A percentile compares a stretch with the other conserved stretches of the same genome.
Conservation (phyloP, 1,140 invertebrate genomes). For the Nymphalis io region DNA sequence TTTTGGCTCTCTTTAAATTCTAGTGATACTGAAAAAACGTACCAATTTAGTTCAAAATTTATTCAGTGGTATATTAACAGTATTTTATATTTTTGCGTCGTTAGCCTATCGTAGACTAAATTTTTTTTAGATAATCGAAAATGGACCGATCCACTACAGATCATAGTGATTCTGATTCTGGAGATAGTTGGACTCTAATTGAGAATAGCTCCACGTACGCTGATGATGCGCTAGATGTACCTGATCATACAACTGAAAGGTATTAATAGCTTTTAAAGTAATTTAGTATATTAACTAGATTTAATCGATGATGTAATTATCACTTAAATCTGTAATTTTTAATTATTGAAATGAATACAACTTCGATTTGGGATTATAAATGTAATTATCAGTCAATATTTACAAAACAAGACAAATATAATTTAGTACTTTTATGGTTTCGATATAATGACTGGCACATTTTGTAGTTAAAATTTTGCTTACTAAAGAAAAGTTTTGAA, state of each 20-base stretch:
- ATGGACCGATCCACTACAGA: conserved; percentile 65
- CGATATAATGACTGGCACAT: background rate
- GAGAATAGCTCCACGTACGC: conserved; percentile 50
- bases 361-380: background rate
- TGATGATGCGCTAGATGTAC: conserved; percentile 50
- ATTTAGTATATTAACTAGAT: background rate
- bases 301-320: background rate
- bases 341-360: background rate
- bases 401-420: background rate
- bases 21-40: conserved; percentile 45
- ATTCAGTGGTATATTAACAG: conserved; percentile 38
- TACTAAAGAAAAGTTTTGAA: background rate
- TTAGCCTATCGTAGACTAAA: background rate
- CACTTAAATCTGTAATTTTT: background rate
- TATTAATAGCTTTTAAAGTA: conserved; percentile 16
- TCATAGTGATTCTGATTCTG: conserved; percentile 73
- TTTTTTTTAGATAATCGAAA: conserved; percentile 32
- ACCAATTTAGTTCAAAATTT: conserved; percentile 38
- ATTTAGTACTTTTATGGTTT: background rate
- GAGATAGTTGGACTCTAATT: conserved; percentile 72
- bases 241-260: conserved; percentile 39
- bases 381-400: background rate
- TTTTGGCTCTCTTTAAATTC: conserved; percentile 48
- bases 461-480: background rate
- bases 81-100: conserved; percentile 4